Evolutionary conservation across 2,113 vertebrate species (phyloP).

Genomic region (Silurus meridionalis): DNA sequence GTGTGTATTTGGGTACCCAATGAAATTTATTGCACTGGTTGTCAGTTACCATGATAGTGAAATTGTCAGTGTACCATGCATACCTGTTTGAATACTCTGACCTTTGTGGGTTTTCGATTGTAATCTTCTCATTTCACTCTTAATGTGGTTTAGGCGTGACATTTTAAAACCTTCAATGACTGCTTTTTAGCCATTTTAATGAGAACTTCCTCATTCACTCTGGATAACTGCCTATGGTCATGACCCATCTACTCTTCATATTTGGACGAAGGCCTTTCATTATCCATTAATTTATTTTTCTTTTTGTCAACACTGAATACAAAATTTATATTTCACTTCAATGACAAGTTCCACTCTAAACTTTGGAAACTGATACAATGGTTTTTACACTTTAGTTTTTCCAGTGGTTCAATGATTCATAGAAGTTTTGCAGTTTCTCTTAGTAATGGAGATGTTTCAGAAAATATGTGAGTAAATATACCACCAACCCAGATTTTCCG

Average conservation of each 20-base stretch:
- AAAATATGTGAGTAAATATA: not conserved
- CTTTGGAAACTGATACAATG: not conserved
- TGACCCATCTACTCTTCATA: not conserved
- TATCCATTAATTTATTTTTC: not conserved
- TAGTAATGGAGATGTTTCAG: not conserved
- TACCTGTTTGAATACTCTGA: constrained; percentile 29
- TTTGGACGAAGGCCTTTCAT: not conserved
- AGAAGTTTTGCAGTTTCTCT: not conserved
- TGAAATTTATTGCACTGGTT: not conserved
- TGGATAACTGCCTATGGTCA: not conserved
- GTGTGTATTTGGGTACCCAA: too few relatives aligned
- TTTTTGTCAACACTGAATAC: too few relatives aligned
- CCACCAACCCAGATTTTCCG: not conserved
- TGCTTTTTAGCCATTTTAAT: constrained; percentile 20
- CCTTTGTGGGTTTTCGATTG: constrained; percentile 4
- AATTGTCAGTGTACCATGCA: not conserved
- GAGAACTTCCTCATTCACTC: constrained; percentile 17
- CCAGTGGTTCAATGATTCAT: constrained; percentile 12
- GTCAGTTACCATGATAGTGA: not conserved
- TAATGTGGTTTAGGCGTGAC: constrained; percentile 25
- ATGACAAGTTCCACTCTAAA: not conserved
- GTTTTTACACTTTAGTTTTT: not conserved
- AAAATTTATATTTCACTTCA: not conserved
- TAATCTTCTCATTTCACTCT: constrained; percentile 22
- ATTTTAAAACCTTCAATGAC: constrained; percentile 30